Evolutionary conservation across 1,140 invertebrate genomes (phyloP).

Genomic region (Apis cerana): DNA sequence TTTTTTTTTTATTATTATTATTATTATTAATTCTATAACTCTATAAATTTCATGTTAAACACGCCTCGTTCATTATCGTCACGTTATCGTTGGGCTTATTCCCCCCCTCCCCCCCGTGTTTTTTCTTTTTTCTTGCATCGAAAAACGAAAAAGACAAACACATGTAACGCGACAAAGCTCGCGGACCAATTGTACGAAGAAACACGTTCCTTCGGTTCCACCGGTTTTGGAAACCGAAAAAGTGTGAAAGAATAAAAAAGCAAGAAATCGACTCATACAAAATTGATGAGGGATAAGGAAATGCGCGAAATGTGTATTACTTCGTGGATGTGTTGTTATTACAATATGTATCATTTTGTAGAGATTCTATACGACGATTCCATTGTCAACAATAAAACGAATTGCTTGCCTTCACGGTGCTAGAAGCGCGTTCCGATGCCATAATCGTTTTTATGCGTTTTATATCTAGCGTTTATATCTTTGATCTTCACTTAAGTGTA

Average conservation of each 20-base stretch:
- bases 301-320: background rate
- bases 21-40: background rate
- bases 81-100: too few relatives aligned
- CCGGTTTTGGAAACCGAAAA: background rate
- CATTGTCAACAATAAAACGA: conserved; percentile 21
- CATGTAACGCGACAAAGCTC: background rate
- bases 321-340: conserved; percentile 1
- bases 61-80: background rate
- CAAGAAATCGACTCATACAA: conserved; percentile 18
- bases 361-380: background rate
- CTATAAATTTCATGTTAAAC: background rate
- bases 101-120: background rate
- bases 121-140: background rate
- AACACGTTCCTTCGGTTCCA: background rate
- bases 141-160: background rate
- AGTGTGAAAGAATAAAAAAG: background rate
- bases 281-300: conserved; percentile 10
- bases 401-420: conserved; percentile 36
- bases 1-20: background rate
- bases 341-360: background rate
- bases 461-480: background rate
- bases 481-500: background rate
- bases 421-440: conserved; percentile 41
- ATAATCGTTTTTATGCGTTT: conserved; percentile 7
- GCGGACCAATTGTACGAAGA: background rate